A percentile compares a stretch with the other conserved stretches of the same genome.
Evolutionary conservation across 2,797 vertebrate species (phyloP).

Genomic region (Ctenopoma multispine): DNA sequence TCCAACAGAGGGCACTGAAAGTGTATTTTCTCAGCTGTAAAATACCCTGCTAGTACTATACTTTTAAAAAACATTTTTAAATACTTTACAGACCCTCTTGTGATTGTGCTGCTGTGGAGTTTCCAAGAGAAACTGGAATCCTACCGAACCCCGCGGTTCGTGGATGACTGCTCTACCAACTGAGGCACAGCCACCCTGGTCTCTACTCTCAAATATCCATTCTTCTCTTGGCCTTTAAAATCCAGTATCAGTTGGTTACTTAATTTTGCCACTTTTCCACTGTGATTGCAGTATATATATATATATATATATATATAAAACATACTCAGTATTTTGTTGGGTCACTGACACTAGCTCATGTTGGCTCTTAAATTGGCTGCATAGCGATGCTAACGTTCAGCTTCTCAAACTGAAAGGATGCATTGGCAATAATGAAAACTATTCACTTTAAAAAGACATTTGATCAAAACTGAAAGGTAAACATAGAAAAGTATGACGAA

Average conservation of each 20-base stretch:
- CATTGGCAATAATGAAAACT: not conserved
- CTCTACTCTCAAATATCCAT: not conserved
- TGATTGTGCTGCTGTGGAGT: no score
- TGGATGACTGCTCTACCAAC: no score
- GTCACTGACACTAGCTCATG: not conserved
- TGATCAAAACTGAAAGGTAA: slow-evolving; percentile 32
- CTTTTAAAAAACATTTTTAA: no score
- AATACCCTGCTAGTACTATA: no score
- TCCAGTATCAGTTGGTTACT: not conserved
- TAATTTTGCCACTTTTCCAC: not conserved
- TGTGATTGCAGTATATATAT: no score
- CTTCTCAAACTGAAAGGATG: not conserved
- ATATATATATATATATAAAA: no score
- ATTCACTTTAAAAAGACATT: not conserved
- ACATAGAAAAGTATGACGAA: slow-evolving; percentile 34
- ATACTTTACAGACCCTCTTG: no score
- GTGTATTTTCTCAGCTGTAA: not conserved
- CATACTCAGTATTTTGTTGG: not conserved
- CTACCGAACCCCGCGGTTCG: no score
- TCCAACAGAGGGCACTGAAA: not conserved
- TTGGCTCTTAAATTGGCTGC: slow-evolving; percentile 1
- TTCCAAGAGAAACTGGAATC: no score
- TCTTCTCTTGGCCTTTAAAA: not conserved
- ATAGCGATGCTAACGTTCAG: not conserved
- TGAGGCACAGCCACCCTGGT: no score